These are phyloP conservation scores for Marcusenius ussheri DNA, from an alignment of 2,113 vertebrate species.

Conservation along the genomic window DNA sequence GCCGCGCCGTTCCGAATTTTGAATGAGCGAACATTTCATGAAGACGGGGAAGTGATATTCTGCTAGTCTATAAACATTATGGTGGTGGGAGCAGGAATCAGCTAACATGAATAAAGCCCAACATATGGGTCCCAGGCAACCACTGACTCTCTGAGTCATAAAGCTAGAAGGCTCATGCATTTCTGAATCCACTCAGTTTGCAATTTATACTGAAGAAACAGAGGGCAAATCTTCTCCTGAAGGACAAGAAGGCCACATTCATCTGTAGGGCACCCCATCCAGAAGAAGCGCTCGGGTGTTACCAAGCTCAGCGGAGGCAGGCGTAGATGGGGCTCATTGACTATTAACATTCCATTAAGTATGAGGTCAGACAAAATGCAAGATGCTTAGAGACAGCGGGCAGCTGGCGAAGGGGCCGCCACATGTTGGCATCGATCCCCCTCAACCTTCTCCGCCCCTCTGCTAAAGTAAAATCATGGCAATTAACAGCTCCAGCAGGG, in stretches of 20 bases:
- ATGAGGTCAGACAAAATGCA: constrained; percentile 38
- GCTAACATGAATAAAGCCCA: not conserved
- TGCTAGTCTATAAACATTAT: not conserved
- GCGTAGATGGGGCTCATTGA: constrained; percentile 32
- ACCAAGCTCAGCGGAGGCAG: constrained; percentile 30
- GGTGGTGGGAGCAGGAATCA: not conserved
- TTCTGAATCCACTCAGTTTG: not conserved
- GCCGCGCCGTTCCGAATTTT: not conserved
- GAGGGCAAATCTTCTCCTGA: constrained; percentile 40
- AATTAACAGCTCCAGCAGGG: constrained; percentile 32
- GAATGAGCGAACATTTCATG: not conserved
- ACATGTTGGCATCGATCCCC: constrained; percentile 30
- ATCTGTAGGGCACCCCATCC: constrained; percentile 29
- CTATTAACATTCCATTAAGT: constrained; percentile 46
- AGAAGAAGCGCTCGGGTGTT: constrained; percentile 24
- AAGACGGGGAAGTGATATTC: not conserved
- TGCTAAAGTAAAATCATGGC: constrained; percentile 31
- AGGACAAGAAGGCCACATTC: constrained; percentile 36
- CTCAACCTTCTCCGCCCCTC: constrained; percentile 1
- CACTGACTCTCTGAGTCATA: not conserved
- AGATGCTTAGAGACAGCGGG: constrained; percentile 18
- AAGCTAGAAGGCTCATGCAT: not conserved
- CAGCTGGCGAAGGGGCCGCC: constrained; percentile 28
- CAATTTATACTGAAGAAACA: not conserved
- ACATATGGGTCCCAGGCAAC: not conserved